Percentiles rank a stretch among this genome's conserved stretches.
Conservation (phyloP, 1,140 invertebrate genomes). For the Drosophila carrolli region DNA sequence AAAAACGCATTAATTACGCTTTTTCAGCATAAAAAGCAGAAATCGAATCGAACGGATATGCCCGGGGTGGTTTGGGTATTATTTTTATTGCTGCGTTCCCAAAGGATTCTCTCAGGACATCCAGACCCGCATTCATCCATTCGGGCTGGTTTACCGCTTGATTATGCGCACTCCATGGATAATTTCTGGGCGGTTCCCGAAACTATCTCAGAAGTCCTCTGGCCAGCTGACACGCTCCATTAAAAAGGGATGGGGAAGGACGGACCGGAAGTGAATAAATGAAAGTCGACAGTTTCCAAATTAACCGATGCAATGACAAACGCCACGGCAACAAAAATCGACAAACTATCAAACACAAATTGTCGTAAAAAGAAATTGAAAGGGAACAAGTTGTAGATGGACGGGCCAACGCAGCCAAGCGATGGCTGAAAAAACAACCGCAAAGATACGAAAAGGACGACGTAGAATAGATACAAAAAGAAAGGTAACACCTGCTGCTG, state of each 20-base stretch:
- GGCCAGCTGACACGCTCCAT: conserved; percentile 64
- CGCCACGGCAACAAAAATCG: conserved; percentile 22
- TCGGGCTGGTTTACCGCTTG: conserved; percentile 69
- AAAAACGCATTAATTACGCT: conserved; percentile 81
- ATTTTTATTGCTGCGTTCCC: conserved; percentile 32
- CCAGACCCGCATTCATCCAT: conserved; percentile 27
- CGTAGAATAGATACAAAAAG: conserved; percentile 9
- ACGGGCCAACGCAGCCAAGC: conserved; percentile 42
- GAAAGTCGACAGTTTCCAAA: conserved; percentile 78
- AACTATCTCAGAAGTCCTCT: conserved; percentile 47
- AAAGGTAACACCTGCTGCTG: conserved; percentile 8
- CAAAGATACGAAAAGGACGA: conserved; percentile 26
- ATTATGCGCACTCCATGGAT: conserved; percentile 63
- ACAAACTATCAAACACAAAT: conserved; percentile 55
- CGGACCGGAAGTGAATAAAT: conserved; percentile 70
- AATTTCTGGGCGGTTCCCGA: conserved; percentile 37
- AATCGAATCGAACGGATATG: conserved; percentile 52
- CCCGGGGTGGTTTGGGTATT: conserved; percentile 54
- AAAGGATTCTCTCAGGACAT: conserved; percentile 34
- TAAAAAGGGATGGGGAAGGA: conserved; percentile 7
- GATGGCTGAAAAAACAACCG: conserved; percentile 56
- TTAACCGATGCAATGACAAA: conserved; percentile 73
- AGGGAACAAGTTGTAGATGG: not conserved
- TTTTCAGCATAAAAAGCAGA: conserved; percentile 66
- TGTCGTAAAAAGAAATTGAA: conserved; percentile 62